A percentile compares a stretch with the other conserved stretches of the same genome.
phyloP scores from a whole-genome alignment of 2,888 invertebrate species.

The Synanthedon vespiformis region DNA sequence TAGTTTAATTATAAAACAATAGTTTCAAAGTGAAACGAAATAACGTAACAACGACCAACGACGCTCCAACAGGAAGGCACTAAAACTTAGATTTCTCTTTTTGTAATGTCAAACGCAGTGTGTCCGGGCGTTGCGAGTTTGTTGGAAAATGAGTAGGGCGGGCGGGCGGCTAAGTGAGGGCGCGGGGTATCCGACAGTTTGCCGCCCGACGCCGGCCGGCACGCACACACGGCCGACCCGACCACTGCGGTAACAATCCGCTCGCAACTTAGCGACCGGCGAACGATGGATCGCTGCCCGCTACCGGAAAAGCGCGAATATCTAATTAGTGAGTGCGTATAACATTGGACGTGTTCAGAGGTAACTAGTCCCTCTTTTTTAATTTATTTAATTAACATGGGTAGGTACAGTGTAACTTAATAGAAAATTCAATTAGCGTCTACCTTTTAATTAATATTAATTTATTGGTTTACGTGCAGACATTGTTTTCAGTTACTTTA shows the following conservation, averaged over 20 bases:
- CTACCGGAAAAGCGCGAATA: background rate
- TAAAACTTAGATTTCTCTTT: slow-evolving; percentile 3
- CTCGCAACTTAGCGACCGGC: background rate
- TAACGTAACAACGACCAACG: background rate
- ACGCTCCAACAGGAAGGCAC: background rate
- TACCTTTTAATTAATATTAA: too few relatives aligned
- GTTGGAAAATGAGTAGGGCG: background rate
- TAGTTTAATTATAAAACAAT: too few relatives aligned
- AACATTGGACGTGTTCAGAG: background rate
- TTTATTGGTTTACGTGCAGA: too few relatives aligned
- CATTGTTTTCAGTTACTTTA: too few relatives aligned
- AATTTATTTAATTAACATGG: background rate
- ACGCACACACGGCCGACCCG: slow-evolving; percentile 22
- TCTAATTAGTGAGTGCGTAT: background rate
- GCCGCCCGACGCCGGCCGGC: slow-evolving; percentile 50
- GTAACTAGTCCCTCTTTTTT: background rate
- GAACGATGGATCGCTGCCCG: background rate
- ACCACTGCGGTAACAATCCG: slow-evolving; percentile 4
- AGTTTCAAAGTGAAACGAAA: background rate
- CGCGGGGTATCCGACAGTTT: slow-evolving; percentile 37
- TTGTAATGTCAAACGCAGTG: slow-evolving; percentile 1
- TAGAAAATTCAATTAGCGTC: too few relatives aligned
- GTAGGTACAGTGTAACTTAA: background rate
- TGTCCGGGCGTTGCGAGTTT: background rate
- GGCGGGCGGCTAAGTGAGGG: slow-evolving; percentile 6